Conservation (phyloP, 2,113 vertebrate species). For the Nettapus auritus region DNA sequence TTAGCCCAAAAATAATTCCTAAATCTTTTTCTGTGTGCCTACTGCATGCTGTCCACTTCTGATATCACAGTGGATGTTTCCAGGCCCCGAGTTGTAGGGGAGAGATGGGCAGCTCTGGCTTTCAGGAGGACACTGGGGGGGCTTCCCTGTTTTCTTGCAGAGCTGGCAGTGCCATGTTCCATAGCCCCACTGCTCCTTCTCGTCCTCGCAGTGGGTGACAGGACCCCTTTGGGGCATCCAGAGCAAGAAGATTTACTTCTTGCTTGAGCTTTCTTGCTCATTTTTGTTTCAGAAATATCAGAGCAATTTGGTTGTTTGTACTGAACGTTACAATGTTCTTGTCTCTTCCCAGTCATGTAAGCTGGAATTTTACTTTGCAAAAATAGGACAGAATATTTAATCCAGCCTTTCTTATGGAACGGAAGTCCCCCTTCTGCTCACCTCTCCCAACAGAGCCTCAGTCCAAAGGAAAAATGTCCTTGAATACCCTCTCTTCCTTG, state of each 20-base stretch:
- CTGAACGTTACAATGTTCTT: background rate
- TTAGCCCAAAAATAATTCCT: background rate
- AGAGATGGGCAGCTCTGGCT: background rate
- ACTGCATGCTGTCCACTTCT: background rate
- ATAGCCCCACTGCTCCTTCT: background rate
- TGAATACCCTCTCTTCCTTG: conserved; percentile 22
- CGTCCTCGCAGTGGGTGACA: background rate
- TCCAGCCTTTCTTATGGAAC: background rate
- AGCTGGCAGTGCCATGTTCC: background rate
- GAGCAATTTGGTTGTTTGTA: background rate
- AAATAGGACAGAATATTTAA: background rate
- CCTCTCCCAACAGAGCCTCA: background rate
- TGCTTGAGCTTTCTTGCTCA: background rate
- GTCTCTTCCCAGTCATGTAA: background rate
- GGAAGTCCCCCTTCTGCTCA: background rate
- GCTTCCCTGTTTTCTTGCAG: background rate
- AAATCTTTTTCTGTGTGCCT: background rate
- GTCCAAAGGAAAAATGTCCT: background rate
- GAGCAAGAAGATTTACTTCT: background rate
- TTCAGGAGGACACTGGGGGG: background rate
- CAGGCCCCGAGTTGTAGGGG: background rate
- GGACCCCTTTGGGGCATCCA: background rate
- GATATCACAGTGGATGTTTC: background rate
- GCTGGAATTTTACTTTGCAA: background rate
- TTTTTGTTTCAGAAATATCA: background rate